Conservation (phyloP, 1,140 invertebrate genomes). For the Halictus rubicundus region DNA sequence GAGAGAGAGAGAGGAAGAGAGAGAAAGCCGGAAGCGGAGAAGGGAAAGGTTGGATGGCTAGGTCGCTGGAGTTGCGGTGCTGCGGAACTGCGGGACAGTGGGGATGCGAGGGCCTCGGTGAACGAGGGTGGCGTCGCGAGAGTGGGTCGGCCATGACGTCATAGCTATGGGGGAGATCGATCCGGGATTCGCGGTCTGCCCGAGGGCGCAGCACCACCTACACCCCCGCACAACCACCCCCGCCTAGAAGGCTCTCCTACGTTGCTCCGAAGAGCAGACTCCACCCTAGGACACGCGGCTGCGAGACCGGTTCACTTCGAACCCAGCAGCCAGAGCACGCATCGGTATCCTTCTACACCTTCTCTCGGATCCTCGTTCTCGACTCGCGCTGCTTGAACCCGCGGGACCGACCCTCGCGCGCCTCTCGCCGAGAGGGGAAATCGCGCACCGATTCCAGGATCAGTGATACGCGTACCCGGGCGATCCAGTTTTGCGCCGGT, state of each 20-base stretch:
- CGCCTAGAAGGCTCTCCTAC: slow-evolving; percentile 32
- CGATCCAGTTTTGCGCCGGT: no score
- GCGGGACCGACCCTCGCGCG: no score
- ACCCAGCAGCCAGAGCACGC: background rate
- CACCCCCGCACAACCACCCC: slow-evolving; percentile 7
- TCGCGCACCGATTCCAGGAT: no score
- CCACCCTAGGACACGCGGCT: slow-evolving; percentile 43
- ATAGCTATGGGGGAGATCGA: slow-evolving; percentile 64
- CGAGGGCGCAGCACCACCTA: slow-evolving; percentile 56
- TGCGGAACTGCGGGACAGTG: slow-evolving; percentile 48
- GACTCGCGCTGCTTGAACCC: background rate
- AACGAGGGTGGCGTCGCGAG: slow-evolving; percentile 58
- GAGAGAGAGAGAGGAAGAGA: background rate
- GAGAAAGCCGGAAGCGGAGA: slow-evolving; percentile 32
- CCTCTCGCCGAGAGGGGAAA: no score
- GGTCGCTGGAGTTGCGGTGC: slow-evolving; percentile 53
- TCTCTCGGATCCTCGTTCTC: background rate
- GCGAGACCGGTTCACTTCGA: background rate
- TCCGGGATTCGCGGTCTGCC: slow-evolving; percentile 65
- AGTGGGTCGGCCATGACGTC: slow-evolving; percentile 66
- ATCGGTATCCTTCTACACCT: no score
- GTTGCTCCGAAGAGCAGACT: slow-evolving; percentile 36
- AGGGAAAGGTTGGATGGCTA: slow-evolving; percentile 45
- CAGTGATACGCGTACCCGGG: no score
- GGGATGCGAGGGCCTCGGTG: slow-evolving; percentile 33